Conservation (phyloP, 2,888 invertebrate genomes). For the Melieria crassipennis region DNA sequence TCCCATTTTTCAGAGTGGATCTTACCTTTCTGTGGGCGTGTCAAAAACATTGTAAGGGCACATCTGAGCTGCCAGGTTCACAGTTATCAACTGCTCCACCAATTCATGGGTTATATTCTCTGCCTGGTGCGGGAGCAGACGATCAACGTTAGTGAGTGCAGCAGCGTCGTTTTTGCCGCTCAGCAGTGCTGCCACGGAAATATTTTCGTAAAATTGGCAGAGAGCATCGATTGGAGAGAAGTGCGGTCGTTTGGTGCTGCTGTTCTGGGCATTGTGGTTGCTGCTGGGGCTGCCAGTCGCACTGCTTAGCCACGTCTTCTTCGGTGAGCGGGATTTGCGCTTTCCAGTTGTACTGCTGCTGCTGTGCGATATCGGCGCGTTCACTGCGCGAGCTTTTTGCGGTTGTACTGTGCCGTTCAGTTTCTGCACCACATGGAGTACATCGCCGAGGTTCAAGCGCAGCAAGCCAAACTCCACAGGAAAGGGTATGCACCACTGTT, state of each 20-base stretch:
- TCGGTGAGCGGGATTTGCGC: slow-evolving; percentile 58
- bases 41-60: slow-evolving; percentile 61
- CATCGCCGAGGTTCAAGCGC: slow-evolving; percentile 56
- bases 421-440: slow-evolving; percentile 47
- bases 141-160: slow-evolving; percentile 47
- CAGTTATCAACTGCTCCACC: slow-evolving; percentile 56
- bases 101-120: slow-evolving; percentile 59
- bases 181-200: slow-evolving; percentile 61
- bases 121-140: slow-evolving; percentile 51
- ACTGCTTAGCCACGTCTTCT: slow-evolving; percentile 56
- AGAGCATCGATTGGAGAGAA: slow-evolving; percentile 61
- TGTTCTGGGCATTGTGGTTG: slow-evolving; percentile 17
- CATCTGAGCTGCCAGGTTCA: slow-evolving; percentile 53
- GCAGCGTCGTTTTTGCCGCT: slow-evolving; percentile 9
- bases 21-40: slow-evolving; percentile 53
- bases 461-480: slow-evolving; percentile 59
- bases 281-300: slow-evolving; percentile 47
- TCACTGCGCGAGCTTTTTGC: neutral
- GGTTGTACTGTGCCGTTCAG: slow-evolving; percentile 26
- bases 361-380: neutral
- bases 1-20: neutral
- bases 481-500: slow-evolving; percentile 56
- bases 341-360: slow-evolving; percentile 38
- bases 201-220: slow-evolving; percentile 65
- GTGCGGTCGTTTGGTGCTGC: neutral